Evolutionary conservation across 2,113 vertebrate species (phyloP).

Genomic region (Chaenocephalus aceratus): DNA sequence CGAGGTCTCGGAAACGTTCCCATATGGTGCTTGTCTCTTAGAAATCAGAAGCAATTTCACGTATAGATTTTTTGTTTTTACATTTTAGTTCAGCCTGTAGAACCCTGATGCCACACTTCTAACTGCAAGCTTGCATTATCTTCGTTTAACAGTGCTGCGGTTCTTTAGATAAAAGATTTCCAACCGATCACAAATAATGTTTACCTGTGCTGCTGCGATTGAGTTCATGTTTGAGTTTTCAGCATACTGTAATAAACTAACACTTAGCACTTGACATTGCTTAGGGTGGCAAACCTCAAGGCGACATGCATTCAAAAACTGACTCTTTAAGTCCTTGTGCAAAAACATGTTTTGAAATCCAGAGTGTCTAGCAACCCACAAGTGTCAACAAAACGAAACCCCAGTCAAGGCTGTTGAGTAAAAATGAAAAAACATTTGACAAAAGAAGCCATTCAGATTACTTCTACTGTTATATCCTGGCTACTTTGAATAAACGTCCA

Average conservation of each 20-base stretch:
- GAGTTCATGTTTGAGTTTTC: neutral
- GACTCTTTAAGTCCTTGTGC: too few relatives aligned
- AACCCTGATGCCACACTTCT: slow-evolving; percentile 14
- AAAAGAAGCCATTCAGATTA: too few relatives aligned
- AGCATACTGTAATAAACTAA: slow-evolving; percentile 1
- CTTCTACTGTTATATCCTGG: too few relatives aligned
- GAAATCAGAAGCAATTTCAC: slow-evolving; percentile 29
- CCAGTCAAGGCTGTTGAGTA: too few relatives aligned
- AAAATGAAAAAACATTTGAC: too few relatives aligned
- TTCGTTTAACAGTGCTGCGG: neutral
- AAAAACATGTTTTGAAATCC: too few relatives aligned
- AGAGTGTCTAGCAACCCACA: too few relatives aligned
- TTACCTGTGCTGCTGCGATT: neutral
- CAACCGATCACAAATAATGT: neutral
- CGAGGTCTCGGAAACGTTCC: slow-evolving; percentile 20
- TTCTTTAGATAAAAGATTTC: neutral
- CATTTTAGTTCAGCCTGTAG: neutral
- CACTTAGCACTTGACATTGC: neutral
- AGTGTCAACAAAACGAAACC: too few relatives aligned
- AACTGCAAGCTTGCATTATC: neutral
- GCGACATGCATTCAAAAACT: too few relatives aligned
- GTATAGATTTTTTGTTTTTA: slow-evolving; percentile 9
- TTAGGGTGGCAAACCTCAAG: neutral
- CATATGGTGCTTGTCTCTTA: neutral
- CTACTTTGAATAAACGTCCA: too few relatives aligned